These are phyloP conservation scores for Gastracanthus pulcherrimus DNA, from an alignment of 2,888 invertebrate species.

Conservation along the genomic window DNA sequence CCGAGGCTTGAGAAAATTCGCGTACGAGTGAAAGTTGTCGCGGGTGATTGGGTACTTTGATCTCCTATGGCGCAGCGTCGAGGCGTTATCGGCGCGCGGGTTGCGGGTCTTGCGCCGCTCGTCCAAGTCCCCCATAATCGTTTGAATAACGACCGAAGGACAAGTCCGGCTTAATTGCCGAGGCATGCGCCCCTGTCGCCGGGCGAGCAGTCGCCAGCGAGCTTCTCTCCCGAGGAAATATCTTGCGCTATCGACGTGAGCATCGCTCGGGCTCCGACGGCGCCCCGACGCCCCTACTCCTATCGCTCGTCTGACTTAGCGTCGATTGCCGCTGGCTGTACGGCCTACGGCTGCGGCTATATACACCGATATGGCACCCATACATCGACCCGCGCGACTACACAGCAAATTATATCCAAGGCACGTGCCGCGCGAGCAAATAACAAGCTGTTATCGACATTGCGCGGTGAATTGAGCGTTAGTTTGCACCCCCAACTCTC, in stretches of 20 bases:
- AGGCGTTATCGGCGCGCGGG: background rate
- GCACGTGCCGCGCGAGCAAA: background rate
- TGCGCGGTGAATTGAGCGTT: background rate
- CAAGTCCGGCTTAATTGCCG: conserved; percentile 14
- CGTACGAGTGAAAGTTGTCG: no score
- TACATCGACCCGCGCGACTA: background rate
- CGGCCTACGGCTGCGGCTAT: background rate
- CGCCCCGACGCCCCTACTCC: no score
- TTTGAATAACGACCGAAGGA: conserved; percentile 3
- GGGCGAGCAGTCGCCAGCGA: background rate
- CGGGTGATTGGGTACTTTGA: no score
- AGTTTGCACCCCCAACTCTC: no score
- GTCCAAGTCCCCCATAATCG: background rate
- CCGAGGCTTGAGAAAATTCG: no score
- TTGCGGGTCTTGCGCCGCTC: background rate
- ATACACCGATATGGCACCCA: background rate
- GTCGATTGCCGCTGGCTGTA: no score
- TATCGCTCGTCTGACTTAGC: no score
- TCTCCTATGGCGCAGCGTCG: background rate
- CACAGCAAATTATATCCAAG: background rate
- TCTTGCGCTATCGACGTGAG: background rate
- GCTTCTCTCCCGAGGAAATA: background rate
- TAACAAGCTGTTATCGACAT: background rate
- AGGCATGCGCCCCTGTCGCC: background rate
- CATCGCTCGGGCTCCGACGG: background rate